phyloP scores from a whole-genome alignment of 2,797 vertebrate genomes.

The Clarias platycephalus region DNA sequence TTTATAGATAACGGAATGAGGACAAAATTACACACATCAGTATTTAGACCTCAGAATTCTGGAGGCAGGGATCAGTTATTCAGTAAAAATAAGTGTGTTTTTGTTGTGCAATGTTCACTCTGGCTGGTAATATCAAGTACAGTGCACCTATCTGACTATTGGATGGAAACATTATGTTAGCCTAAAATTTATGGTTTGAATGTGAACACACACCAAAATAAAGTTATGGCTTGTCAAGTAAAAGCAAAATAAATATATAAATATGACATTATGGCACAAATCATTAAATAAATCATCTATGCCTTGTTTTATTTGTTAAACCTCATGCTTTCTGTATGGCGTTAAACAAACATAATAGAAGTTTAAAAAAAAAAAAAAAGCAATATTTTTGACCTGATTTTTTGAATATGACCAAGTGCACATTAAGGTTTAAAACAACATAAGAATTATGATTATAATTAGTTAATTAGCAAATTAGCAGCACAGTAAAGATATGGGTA shows the following conservation, averaged over 20 bases:
- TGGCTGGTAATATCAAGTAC: too few relatives aligned
- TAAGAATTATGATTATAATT: neutral
- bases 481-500: neutral
- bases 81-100: too few relatives aligned
- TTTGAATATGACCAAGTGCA: neutral
- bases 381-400: neutral
- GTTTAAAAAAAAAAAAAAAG: neutral
- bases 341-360: neutral
- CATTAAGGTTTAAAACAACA: neutral
- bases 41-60: too few relatives aligned
- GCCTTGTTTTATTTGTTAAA: neutral
- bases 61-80: too few relatives aligned
- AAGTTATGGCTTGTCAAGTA: neutral
- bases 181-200: too few relatives aligned
- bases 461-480: neutral
- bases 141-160: too few relatives aligned
- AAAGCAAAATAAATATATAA: neutral
- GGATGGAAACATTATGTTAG: too few relatives aligned
- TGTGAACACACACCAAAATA: too few relatives aligned
- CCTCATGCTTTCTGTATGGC: neutral
- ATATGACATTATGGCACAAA: constrained; percentile 2
- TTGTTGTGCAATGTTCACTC: too few relatives aligned
- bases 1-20: too few relatives aligned
- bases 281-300: neutral
- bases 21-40: too few relatives aligned